These are phyloP conservation scores for Ceyx melanurus DNA, from an alignment of 2,113 vertebrate species.

Conservation along the genomic window DNA sequence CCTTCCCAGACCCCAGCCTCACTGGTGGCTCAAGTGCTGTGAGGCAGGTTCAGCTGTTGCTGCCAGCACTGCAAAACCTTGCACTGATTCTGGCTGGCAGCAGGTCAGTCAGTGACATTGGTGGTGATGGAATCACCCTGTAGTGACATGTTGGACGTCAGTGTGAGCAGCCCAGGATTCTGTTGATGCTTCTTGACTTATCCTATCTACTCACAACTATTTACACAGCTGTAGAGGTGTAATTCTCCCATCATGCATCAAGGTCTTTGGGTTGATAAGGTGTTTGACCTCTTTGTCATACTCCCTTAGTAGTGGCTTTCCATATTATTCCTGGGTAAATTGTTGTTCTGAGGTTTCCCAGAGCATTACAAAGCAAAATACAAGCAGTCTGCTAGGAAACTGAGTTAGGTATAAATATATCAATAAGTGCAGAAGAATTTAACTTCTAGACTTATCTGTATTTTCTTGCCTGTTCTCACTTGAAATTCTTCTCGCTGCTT, in stretches of 20 bases:
- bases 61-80: rapidly evolving
- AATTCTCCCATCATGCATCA: neutral
- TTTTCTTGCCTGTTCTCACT: neutral
- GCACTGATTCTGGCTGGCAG: rapidly evolving
- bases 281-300: neutral
- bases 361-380: neutral
- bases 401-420: neutral
- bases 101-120: rapidly evolving
- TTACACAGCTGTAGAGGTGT: conserved; percentile 9
- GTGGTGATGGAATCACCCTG: neutral
- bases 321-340: neutral
- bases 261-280: conserved; percentile 3
- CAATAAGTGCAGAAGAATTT: neutral
- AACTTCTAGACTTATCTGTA: neutral
- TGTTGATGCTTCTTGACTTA: neutral
- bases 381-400: neutral
- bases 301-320: neutral
- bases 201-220: neutral
- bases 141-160: rapidly evolving
- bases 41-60: neutral
- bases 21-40: neutral
- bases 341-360: neutral
- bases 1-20: rapidly evolving
- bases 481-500: neutral
- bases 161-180: neutral